Evolutionary conservation across 2,113 vertebrate genomes (phyloP), one percentile per base, ranked within the genome.

Genomic region (Xenus cinereus): DNA sequence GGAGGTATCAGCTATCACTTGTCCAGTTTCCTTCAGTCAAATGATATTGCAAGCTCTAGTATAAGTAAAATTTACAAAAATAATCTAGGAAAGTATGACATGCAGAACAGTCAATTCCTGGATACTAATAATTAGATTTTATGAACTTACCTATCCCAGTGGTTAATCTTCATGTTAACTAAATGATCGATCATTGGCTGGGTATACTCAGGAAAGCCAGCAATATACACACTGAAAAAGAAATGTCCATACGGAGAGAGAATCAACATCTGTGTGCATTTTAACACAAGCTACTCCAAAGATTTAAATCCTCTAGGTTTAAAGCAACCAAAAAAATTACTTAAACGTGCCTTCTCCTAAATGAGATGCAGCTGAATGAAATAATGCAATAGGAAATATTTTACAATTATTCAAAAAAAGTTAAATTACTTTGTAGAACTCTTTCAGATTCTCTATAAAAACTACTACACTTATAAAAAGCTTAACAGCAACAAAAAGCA

Each of bases 161-260:
- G 99, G 95, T 98, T 99, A 92, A 99, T 98, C 97, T 99, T 99
- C 98, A 98, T 98, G 91, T 97, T 53, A 74, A 99, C 90, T 94
- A 99, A 97, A 97, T 99, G 99, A 67, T 99, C 98, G 8, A 99
- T 99, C 98, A 99, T 98, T 2, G 98, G 97, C 51, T 95, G 97
- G 35, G 99, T 99, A 91, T 99, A 99, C 87, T 99, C 99, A 27
- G 99, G 95, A 97, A 99, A 99, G 86, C 98, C 97, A 45, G 99
- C 98, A 51, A 99, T 95, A 50, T 98, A 99, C 50, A 98, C 98
- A 87, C 99, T 99, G 95, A 43, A 82, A 93, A 84, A 73, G 60
- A 54, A 90, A 72, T 3, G 19, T 26, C 23, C 60, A 83, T 6
- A 37, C 1, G 46, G 12, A 60, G 4, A 84, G 35, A 93, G 30